Evolutionary conservation across 1,140 invertebrate genomes (phyloP), one percentile per base, ranked within the genome.

Genomic region (Anagrus nilaparvatae): DNA sequence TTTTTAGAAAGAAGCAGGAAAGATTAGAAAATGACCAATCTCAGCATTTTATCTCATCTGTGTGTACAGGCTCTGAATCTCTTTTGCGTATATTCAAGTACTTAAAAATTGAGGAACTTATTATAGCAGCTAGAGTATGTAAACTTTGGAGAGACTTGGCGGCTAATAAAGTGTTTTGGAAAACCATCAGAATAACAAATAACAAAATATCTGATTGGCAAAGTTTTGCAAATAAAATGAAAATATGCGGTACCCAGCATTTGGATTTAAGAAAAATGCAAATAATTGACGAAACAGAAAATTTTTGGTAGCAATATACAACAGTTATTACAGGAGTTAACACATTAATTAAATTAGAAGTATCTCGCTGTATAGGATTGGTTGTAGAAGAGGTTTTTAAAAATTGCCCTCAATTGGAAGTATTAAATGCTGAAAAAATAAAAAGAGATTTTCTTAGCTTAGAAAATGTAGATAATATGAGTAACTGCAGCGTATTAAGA

Each of bases 151-250:
- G 77, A 34, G 75, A 82, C 55, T 62, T 87, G 4, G 78, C 79
- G 0, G 73, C 76, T 19, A 75, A 84, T 59, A 76, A 75, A 1
- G 69, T 70, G n/a, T 66, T 88, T 27, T 88, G 85, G 85, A 66
- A 76, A 38, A 81, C 78, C 1, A 81, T 90, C 0, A 64, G 78
- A 3, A 80, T 90, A 78, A 84, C 86, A 58, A 86, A 88, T 54
- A 85, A 82, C 5, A 78, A 81, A 53, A 77, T 85, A 1, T 72
- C 69, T 17, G 80, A 81, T 50, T 90, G 84, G 79, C 67, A 77
- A 40, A 79, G 80, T 8, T 64, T 86, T 42, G 79, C 76, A 8
- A 67, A 74, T 5, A 72, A 77, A 1, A 55, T 87, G 9, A 72
- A 76, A 33, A 65, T 70, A 39, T 70, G 75, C 38, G 70, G 73